phyloP scores from a whole-genome alignment of 2,888 invertebrate genomes.

The Sicus ferrugineus region DNA sequence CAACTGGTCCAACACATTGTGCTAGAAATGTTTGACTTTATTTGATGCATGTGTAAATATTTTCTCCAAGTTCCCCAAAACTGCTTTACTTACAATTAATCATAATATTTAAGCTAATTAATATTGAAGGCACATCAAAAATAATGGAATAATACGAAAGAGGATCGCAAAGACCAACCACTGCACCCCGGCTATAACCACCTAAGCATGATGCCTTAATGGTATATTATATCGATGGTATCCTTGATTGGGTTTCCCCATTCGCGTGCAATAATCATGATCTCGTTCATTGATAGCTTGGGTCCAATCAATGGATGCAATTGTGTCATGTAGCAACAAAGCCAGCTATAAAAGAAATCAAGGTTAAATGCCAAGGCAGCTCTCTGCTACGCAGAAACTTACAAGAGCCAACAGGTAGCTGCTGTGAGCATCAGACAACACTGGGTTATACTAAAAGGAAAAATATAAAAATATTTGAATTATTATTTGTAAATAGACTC shows the following conservation, averaged over 20 bases:
- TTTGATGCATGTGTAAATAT: no score
- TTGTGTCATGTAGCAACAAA: constrained; percentile 62
- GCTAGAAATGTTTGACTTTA: no score
- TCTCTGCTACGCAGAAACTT: constrained; percentile 43
- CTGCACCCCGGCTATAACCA: not conserved
- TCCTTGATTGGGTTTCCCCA: constrained; percentile 58
- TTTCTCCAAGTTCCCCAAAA: no score
- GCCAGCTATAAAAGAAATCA: constrained; percentile 50
- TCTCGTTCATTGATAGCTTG: constrained; percentile 57
- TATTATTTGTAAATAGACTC: constrained; percentile 8
- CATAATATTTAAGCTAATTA: not conserved
- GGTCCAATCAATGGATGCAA: constrained; percentile 62
- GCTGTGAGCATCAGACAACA: constrained; percentile 62
- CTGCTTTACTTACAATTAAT: no score
- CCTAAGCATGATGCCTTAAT: constrained; percentile 14
- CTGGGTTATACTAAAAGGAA: constrained; percentile 53
- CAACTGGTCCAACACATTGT: no score
- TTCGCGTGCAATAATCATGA: constrained; percentile 59
- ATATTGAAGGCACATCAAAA: constrained; percentile 18
- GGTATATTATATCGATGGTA: constrained; percentile 47
- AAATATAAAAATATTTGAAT: not conserved
- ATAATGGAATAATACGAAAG: not conserved
- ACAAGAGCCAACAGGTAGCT: constrained; percentile 61
- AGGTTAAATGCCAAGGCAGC: not conserved
- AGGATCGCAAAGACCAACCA: not conserved